Percentiles rank a stretch among this genome's conserved stretches.
phyloP scores from a whole-genome alignment of 2,113 vertebrate genomes.

The Ranitomeya variabilis region DNA sequence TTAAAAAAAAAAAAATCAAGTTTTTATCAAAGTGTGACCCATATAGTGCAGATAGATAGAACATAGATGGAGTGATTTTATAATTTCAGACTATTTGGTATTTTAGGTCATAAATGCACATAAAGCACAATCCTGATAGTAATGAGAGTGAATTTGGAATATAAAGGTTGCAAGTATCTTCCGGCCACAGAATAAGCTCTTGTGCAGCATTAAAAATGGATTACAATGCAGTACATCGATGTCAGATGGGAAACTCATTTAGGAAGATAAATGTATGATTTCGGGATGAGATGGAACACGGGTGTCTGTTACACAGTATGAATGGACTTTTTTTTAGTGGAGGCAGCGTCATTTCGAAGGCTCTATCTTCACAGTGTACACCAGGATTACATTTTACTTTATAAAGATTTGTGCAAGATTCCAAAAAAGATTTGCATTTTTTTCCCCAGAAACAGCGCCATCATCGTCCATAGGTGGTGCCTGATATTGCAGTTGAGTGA shows the following conservation, averaged over 20 bases:
- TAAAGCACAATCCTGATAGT: constrained; percentile 3
- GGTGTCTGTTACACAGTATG: not conserved
- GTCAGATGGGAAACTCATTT: constrained; percentile 21
- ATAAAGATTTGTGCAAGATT: too few relatives aligned
- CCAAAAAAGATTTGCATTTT: not conserved
- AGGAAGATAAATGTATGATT: constrained; percentile 30
- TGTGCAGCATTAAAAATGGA: constrained; percentile 24
- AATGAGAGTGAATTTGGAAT: constrained; percentile 4
- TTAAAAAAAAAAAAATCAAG: too few relatives aligned
- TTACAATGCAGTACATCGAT: constrained; percentile 35
- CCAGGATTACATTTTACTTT: not conserved
- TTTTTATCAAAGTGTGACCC: too few relatives aligned
- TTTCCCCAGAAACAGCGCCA: not conserved
- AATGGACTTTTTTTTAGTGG: not conserved
- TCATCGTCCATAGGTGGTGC: not conserved
- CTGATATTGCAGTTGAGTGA: too few relatives aligned
- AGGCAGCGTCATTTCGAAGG: not conserved
- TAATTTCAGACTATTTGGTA: not conserved
- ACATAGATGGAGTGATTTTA: not conserved
- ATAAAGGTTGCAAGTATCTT: constrained; percentile 22
- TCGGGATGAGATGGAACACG: not conserved
- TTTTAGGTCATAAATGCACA: constrained; percentile 11
- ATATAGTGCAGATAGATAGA: too few relatives aligned
- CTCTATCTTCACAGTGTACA: not conserved
- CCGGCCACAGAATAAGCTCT: constrained; percentile 15